phyloP scores from a whole-genome alignment of 1,140 invertebrate species.

The Bombus cullumanus region DNA sequence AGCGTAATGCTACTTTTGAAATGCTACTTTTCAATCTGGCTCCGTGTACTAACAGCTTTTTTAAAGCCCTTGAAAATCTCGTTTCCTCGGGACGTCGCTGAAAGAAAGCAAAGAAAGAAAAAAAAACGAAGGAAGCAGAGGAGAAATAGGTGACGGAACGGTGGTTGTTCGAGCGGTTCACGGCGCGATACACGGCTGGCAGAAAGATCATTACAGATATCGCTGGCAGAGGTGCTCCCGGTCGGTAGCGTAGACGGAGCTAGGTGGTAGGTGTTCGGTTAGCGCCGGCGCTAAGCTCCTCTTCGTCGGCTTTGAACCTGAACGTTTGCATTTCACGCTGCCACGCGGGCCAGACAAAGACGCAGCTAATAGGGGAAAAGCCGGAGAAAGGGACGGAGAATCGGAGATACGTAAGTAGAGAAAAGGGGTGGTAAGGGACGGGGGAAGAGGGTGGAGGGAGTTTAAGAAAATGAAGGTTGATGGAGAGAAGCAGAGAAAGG shows the following conservation, averaged over 20 bases:
- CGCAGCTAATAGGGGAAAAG: neutral
- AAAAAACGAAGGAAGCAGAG: neutral
- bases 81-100: neutral
- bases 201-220: conserved; percentile 68
- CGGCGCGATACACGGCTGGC: conserved; percentile 12
- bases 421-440: neutral
- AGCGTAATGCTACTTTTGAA: no score
- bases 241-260: conserved; percentile 27
- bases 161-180: conserved; percentile 5
- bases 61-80: conserved; percentile 11
- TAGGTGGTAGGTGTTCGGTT: conserved; percentile 55
- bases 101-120: neutral
- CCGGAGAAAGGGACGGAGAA: conserved; percentile 18
- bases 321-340: conserved; percentile 73
- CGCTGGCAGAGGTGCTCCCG: conserved; percentile 27
- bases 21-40: no score
- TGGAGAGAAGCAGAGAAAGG: neutral
- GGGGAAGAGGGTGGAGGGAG: neutral
- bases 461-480: conserved; percentile 42
- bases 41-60: neutral
- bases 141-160: conserved; percentile 1
- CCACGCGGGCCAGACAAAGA: conserved; percentile 34
- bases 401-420: conserved; percentile 1
- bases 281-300: conserved; percentile 68
- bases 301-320: conserved; percentile 67